phyloP scores from a whole-genome alignment of 2,113 vertebrate species.

The Ptilorrhoa leucosticta region DNA sequence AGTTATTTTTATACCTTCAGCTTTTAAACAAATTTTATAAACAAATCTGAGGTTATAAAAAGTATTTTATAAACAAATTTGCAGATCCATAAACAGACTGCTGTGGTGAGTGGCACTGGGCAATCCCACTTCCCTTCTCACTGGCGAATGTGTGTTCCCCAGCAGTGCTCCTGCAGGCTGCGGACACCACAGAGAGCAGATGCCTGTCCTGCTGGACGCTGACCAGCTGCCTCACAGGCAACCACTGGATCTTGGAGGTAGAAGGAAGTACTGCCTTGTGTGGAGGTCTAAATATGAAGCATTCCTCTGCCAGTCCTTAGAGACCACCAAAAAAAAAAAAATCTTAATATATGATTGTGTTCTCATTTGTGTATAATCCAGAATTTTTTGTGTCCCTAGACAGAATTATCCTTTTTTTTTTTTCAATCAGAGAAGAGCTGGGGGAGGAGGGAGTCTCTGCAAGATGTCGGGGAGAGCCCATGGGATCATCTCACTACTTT shows the following conservation, averaged over 20 bases:
- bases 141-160: accelerated
- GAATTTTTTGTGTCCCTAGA: neutral
- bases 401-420: neutral
- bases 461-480: neutral
- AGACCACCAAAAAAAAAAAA: neutral
- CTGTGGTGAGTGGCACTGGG: neutral
- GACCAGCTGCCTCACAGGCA: neutral
- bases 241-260: neutral
- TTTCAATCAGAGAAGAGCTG: neutral
- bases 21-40: neutral
- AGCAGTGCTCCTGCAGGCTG: accelerated
- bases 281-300: neutral
- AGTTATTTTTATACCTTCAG: neutral
- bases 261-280: neutral
- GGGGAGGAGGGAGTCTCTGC: neutral
- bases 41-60: neutral
- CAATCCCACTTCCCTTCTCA: neutral
- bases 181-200: accelerated
- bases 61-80: neutral
- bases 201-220: accelerated
- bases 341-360: neutral
- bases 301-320: neutral
- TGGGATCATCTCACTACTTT: neutral
- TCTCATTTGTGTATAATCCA: neutral
- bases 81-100: neutral